These are phyloP conservation scores for Ammodytes dubius DNA, from an alignment of 2,113 vertebrate species.

Conservation along the genomic window DNA sequence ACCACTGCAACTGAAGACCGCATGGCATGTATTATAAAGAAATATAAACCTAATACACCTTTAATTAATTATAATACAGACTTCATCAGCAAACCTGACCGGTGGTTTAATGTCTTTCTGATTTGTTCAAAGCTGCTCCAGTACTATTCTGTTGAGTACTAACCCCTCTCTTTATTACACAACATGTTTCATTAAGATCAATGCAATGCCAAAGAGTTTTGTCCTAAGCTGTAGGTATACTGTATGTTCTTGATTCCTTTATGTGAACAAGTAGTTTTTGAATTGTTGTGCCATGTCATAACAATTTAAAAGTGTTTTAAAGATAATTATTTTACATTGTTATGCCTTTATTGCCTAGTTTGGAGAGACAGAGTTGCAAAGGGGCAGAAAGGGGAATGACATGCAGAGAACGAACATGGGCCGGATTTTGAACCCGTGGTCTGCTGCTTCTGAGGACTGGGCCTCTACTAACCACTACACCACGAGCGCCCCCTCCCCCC, in stretches of 20 bases:
- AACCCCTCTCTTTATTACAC: neutral
- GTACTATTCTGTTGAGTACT: neutral
- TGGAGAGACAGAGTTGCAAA: too few species aligned
- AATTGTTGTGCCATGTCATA: too few species aligned
- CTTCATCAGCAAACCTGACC: neutral
- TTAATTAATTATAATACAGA: neutral
- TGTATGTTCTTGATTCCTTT: neutral
- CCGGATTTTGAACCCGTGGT: too few species aligned
- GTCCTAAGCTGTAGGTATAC: neutral
- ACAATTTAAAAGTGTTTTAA: too few species aligned
- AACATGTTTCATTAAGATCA: neutral
- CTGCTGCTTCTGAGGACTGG: too few species aligned
- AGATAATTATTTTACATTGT: too few species aligned
- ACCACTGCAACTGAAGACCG: constrained; percentile 8
- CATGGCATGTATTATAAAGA: neutral
- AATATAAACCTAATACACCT: neutral
- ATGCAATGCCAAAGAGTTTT: neutral
- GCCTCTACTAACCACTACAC: too few species aligned
- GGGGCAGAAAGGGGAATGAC: too few species aligned
- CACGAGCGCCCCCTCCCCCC: too few species aligned
- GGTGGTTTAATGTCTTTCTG: neutral
- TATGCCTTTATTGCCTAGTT: too few species aligned
- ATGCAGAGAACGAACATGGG: too few species aligned
- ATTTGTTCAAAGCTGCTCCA: neutral
- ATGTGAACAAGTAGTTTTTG: neutral